phyloP scores from a whole-genome alignment of 2,113 vertebrate species.

The Spermophilus dauricus region DNA sequence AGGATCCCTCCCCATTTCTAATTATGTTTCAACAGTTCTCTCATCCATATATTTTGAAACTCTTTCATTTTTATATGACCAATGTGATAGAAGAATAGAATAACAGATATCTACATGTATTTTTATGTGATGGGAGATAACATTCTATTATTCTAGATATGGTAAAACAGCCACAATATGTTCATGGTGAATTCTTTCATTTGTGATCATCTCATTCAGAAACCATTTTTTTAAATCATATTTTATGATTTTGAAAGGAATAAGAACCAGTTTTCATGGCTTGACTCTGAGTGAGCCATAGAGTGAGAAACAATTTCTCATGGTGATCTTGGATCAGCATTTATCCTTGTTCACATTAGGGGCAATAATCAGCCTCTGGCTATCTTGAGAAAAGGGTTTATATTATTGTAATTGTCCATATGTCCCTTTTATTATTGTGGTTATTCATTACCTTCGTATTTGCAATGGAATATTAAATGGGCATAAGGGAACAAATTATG shows the following conservation, averaged over 20 bases:
- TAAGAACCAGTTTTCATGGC: not conserved
- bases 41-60: not conserved
- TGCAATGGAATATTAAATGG: not conserved
- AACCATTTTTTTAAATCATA: not conserved
- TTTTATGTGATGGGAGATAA: not conserved
- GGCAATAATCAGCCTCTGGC: not conserved
- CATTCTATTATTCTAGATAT: not conserved
- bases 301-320: not conserved
- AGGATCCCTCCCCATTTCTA: not conserved
- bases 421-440: not conserved
- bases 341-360: not conserved
- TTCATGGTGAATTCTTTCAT: not conserved
- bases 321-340: not conserved
- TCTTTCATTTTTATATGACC: not conserved
- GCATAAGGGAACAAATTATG: not conserved
- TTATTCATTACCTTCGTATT: not conserved
- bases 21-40: not conserved
- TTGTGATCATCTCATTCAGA: not conserved
- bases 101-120: not conserved
- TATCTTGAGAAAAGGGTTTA: fast-evolving
- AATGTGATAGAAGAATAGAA: not conserved
- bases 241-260: not conserved
- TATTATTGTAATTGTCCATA: not conserved
- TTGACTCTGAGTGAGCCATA: not conserved
- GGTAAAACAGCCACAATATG: not conserved